Conservation (phyloP, 1,140 invertebrate species). For the Hycleus phaleratus region DNA sequence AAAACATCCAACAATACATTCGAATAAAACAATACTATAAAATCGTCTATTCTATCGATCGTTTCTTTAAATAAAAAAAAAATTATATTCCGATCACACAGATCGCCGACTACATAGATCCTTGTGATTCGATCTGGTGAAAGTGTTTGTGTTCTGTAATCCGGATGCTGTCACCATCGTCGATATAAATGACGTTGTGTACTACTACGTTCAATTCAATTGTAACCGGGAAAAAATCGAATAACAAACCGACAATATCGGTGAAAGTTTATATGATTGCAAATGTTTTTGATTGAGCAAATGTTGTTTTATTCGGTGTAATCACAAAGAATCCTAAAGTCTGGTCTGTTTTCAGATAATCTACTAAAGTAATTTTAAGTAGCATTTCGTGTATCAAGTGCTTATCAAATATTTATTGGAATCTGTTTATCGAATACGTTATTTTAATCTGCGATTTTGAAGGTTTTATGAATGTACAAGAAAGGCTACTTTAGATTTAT, state of each 20-base stretch:
- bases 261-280: not conserved
- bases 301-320: conserved; percentile 2
- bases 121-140: not conserved
- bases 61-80: too few relatives aligned
- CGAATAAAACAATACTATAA: too few relatives aligned
- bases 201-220: too few relatives aligned
- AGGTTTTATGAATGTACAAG: conserved; percentile 30
- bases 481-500: conserved; percentile 28
- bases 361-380: conserved; percentile 34
- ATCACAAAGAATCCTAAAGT: conserved; percentile 16
- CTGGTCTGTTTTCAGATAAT: conserved; percentile 24
- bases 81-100: too few relatives aligned
- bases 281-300: conserved; percentile 1
- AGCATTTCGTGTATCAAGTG: conserved; percentile 33
- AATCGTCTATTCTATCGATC: too few relatives aligned
- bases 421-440: conserved; percentile 35
- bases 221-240: too few relatives aligned
- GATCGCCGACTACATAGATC: not conserved
- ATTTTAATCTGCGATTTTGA: conserved; percentile 34
- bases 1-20: too few relatives aligned
- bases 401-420: conserved; percentile 36
- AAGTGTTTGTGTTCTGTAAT: conserved; percentile 4
- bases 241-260: too few relatives aligned
- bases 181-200: too few relatives aligned
- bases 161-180: not conserved